Evolutionary conservation across 2,113 vertebrate genomes (phyloP).

Genomic region (Orcinus orca): DNA sequence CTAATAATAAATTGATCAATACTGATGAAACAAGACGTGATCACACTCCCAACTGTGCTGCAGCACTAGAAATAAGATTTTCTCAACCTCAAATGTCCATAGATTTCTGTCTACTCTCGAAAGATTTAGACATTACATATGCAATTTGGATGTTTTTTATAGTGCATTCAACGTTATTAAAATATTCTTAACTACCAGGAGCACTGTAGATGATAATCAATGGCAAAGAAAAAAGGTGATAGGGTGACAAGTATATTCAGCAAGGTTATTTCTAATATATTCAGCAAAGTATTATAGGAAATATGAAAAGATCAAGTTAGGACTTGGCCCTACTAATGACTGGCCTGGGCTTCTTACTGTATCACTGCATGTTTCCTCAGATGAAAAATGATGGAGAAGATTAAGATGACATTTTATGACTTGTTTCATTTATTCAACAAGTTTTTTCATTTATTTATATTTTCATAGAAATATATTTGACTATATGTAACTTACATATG

Average conservation of each 20-base stretch:
- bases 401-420: neutral
- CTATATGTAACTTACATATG: neutral
- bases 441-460: neutral
- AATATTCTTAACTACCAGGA: neutral
- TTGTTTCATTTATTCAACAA: neutral
- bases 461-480: neutral
- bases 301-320: neutral
- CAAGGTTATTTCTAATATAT: neutral
- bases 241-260: neutral
- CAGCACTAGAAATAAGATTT: neutral
- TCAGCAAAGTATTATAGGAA: neutral
- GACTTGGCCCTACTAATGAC: neutral
- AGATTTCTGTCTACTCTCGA: neutral
- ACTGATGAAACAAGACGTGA: neutral
- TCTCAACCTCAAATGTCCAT: neutral
- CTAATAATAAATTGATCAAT: neutral
- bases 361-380: neutral
- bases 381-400: neutral
- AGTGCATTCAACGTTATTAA: neutral
- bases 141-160: neutral
- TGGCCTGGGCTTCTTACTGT: neutral
- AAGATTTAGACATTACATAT: neutral
- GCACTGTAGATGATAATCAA: neutral
- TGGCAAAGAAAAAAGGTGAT: neutral
- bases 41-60: rapidly evolving